Evolutionary conservation across 64 coral and sea anemone species (phyloP).

Genomic region (Stichodactyla helianthus): DNA sequence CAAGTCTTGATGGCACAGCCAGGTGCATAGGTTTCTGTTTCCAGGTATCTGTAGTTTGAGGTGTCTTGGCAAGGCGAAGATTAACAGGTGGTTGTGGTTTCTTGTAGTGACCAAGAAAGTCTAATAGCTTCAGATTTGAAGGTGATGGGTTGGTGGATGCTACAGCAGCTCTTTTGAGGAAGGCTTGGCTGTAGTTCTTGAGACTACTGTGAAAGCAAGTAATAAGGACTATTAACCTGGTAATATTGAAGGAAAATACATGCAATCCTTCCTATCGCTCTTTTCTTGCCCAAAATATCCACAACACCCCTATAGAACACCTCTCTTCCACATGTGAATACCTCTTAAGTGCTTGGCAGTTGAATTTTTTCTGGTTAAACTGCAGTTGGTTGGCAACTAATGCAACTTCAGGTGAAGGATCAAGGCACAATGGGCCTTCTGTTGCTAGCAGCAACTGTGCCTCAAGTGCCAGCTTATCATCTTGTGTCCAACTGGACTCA

Average conservation of each 20-base stretch:
- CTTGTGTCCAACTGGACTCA: conserved; percentile 64
- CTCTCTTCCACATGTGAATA: background rate
- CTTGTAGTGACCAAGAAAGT: conserved; percentile 91
- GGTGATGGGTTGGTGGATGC: conserved; percentile 54
- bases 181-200: conserved; percentile 64
- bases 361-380: conserved; percentile 90
- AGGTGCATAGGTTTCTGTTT: conserved; percentile 71
- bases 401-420: conserved; percentile 76
- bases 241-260: no score
- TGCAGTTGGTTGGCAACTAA: conserved; percentile 88
- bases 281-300: no score
- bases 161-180: conserved; percentile 62
- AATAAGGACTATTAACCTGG: background rate
- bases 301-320: no score
- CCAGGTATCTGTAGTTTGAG: conserved; percentile 92
- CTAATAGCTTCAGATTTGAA: conserved; percentile 75
- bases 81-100: conserved; percentile 99
- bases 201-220: conserved; percentile 38
- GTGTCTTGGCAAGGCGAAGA: conserved; percentile 87
- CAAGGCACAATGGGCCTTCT: conserved; percentile 88
- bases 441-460: conserved; percentile 83
- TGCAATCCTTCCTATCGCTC: no score
- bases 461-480: conserved; percentile 79
- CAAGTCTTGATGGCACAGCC: conserved; percentile 68
- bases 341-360: conserved; percentile 72